Percentiles rank a stretch among this genome's conserved stretches.
phyloP scores from a whole-genome alignment of 2,113 vertebrate genomes.

The Natator depressus region DNA sequence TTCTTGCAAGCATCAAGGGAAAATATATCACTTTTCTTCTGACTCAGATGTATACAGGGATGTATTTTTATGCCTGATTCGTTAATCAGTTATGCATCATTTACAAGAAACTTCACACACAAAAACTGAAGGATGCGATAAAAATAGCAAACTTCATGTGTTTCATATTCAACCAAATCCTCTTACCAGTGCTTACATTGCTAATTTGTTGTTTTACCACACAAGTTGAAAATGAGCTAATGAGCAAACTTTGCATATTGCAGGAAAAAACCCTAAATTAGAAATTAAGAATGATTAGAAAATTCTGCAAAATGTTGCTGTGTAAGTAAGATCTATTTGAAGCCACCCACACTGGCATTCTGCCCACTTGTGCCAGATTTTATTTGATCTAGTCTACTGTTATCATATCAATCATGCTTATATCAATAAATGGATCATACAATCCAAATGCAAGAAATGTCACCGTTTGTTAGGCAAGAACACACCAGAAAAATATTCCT shows the following conservation, averaged over 20 bases:
- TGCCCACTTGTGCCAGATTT: conserved; percentile 32
- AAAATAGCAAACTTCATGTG: conserved; percentile 33
- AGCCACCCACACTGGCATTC: conserved; percentile 6
- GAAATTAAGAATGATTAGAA: not conserved
- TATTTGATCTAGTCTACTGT: conserved; percentile 61
- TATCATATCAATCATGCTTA: conserved; percentile 34
- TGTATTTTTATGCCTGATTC: conserved; percentile 2
- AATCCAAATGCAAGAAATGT: conserved; percentile 54
- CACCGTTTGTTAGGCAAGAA: conserved; percentile 20
- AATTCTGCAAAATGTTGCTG: not conserved
- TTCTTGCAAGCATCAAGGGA: not conserved
- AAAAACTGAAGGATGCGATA: not conserved
- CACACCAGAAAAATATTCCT: not conserved
- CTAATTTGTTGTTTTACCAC: conserved; percentile 34
- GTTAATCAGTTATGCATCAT: conserved; percentile 29
- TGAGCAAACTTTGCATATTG: not conserved
- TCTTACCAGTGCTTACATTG: not conserved
- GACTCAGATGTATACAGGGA: not conserved
- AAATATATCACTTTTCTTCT: not conserved
- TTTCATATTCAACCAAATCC: conserved; percentile 27
- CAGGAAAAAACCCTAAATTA: not conserved
- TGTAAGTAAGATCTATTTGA: conserved; percentile 30
- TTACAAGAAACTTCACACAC: conserved; percentile 7
- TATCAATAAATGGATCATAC: conserved; percentile 29
- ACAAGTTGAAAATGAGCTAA: not conserved